Percentiles rank a stretch among this genome's conserved stretches.
Conservation (phyloP, 2,888 invertebrate genomes). For the Muschampia plurimacula region DNA sequence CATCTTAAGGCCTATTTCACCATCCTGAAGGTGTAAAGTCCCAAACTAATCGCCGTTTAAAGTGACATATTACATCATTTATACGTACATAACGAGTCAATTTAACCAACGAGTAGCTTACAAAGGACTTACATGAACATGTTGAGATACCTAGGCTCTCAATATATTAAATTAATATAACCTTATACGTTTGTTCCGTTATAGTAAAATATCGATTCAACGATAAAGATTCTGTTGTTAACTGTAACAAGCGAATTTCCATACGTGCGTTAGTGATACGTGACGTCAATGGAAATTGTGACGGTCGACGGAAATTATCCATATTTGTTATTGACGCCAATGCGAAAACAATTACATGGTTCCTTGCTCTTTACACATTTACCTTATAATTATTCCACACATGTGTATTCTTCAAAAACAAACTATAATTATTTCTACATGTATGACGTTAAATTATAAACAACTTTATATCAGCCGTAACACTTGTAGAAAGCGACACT, state of each 20-base stretch:
- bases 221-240: conserved; percentile 29
- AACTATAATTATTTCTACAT: conserved; percentile 1
- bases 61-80: no score
- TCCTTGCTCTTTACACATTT: conserved; percentile 26
- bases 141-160: no score
- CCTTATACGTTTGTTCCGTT: neutral
- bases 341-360: conserved; percentile 25
- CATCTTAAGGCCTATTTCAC: no score
- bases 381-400: conserved; percentile 16
- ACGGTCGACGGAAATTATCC: conserved; percentile 30
- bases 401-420: neutral
- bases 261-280: conserved; percentile 26
- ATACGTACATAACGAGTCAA: no score
- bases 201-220: conserved; percentile 25
- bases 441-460: conserved; percentile 16
- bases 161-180: neutral
- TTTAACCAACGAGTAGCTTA: no score
- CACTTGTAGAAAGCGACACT: neutral
- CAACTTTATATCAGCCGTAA: conserved; percentile 26
- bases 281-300: conserved; percentile 32
- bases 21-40: no score
- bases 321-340: conserved; percentile 33
- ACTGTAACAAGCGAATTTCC: conserved; percentile 30
- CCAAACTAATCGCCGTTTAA: no score
- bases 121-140: no score